Evolutionary conservation across 2,888 invertebrate species (phyloP).

Genomic region (Penaeus monodon): DNA sequence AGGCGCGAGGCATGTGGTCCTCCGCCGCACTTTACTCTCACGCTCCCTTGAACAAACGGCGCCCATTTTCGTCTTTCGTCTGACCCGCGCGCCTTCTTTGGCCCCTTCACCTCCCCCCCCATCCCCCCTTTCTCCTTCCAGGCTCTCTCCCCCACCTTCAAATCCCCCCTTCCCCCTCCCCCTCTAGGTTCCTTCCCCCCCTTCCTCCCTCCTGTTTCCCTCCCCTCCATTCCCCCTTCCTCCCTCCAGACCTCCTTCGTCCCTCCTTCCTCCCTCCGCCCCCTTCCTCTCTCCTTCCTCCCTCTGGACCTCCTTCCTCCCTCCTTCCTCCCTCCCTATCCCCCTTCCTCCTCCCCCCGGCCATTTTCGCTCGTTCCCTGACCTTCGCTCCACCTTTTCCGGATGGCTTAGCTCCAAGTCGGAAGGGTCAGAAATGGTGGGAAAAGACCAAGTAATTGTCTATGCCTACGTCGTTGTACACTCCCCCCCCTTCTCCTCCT

Average conservation of each 20-base stretch:
- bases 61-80: neutral
- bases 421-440: constrained; percentile 20
- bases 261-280: neutral
- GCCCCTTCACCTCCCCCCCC: neutral
- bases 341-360: neutral
- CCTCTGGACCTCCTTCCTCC: too few species aligned
- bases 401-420: constrained; percentile 4
- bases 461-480: constrained; percentile 2
- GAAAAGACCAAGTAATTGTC: constrained; percentile 1
- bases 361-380: constrained; percentile 19
- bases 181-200: too few species aligned
- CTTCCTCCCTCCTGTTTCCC: neutral
- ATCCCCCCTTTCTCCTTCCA: too few species aligned
- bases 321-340: neutral
- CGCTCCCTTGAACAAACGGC: neutral
- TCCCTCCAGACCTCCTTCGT: neutral
- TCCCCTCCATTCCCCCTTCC: neutral
- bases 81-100: neutral
- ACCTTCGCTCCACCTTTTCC: constrained; percentile 19
- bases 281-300: neutral
- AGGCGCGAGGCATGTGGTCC: too few species aligned
- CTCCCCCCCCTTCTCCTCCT: too few species aligned
- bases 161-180: too few species aligned
- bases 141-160: too few species aligned
- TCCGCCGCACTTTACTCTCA: too few species aligned